phyloP scores from a whole-genome alignment of 2,797 vertebrate genomes.

The Myotis planiceps region DNA sequence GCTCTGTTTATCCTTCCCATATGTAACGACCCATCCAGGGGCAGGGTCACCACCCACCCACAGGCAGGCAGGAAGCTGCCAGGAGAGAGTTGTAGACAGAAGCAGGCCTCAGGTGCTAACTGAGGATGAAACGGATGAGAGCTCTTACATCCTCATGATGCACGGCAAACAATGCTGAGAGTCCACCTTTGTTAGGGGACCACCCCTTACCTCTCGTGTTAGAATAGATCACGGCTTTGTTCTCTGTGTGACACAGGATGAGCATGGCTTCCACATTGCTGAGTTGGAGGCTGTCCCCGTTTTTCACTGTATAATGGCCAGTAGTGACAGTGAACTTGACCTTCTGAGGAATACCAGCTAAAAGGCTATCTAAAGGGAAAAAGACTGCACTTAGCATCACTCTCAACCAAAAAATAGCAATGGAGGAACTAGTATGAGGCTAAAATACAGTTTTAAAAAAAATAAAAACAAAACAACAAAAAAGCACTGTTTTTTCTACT shows the following conservation, averaged over 20 bases:
- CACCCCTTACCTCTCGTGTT: constrained; percentile 89
- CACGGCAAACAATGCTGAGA: rapidly evolving
- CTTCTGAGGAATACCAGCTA: constrained; percentile 97
- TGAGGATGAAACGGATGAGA: rapidly evolving
- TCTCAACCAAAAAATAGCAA: not conserved
- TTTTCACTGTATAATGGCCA: constrained; percentile 95
- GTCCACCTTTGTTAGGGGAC: rapidly evolving
- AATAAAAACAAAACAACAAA: no score
- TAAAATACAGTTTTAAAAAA: no score
- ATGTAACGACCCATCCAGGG: rapidly evolving
- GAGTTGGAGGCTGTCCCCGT: constrained; percentile 95
- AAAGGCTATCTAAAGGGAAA: constrained; percentile 91
- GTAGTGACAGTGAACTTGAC: constrained; percentile 96
- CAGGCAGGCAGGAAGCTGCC: not conserved
- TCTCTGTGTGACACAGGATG: constrained; percentile 89
- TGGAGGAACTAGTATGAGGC: rapidly evolving
- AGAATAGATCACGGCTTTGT: constrained; percentile 91
- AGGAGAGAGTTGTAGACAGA: rapidly evolving
- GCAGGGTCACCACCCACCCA: not conserved
- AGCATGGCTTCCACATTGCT: constrained; percentile 95
- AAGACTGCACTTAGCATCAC: not conserved
- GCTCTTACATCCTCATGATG: rapidly evolving
- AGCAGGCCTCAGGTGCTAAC: no score
- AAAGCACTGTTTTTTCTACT: not conserved
- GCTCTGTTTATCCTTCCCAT: not conserved